Conservation (phyloP, 1,140 invertebrate genomes). For the Drosophila persimilis region DNA sequence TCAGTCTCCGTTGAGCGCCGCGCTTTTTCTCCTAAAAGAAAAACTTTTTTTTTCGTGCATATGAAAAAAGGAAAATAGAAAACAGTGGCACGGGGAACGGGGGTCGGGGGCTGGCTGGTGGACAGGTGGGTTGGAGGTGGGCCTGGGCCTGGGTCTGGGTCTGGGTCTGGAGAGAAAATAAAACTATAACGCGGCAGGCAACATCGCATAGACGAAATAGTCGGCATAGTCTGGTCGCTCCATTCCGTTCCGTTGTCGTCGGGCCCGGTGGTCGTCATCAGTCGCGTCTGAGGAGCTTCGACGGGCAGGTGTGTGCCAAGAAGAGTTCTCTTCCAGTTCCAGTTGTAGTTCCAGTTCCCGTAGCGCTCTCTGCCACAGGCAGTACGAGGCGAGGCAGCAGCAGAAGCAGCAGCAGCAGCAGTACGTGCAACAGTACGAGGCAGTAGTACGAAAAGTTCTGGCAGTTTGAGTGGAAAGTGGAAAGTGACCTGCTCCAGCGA, state of each 20-base stretch:
- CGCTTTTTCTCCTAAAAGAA: constrained; percentile 40
- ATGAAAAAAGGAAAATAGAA: constrained; percentile 41
- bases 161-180: constrained; percentile 15
- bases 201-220: constrained; percentile 65
- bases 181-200: constrained; percentile 39
- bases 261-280: constrained; percentile 55
- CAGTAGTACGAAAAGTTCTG: too few relatives aligned
- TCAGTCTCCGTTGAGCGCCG: constrained; percentile 50
- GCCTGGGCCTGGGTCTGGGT: neutral
- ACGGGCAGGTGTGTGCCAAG: constrained; percentile 78
- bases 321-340: constrained; percentile 50
- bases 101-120: neutral
- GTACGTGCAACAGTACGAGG: too few relatives aligned
- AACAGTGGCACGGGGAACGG: neutral
- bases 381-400: too few relatives aligned
- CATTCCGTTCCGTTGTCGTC: constrained; percentile 25
- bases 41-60: constrained; percentile 52
- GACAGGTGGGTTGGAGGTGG: neutral
- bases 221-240: constrained; percentile 53
- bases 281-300: constrained; percentile 82
- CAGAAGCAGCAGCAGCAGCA: too few relatives aligned
- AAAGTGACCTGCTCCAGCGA: too few relatives aligned
- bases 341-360: constrained; percentile 1
- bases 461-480: too few relatives aligned
- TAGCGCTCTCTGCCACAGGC: too few relatives aligned